phyloP scores from a whole-genome alignment of 2,113 vertebrate genomes.

The Microtus montanus region DNA sequence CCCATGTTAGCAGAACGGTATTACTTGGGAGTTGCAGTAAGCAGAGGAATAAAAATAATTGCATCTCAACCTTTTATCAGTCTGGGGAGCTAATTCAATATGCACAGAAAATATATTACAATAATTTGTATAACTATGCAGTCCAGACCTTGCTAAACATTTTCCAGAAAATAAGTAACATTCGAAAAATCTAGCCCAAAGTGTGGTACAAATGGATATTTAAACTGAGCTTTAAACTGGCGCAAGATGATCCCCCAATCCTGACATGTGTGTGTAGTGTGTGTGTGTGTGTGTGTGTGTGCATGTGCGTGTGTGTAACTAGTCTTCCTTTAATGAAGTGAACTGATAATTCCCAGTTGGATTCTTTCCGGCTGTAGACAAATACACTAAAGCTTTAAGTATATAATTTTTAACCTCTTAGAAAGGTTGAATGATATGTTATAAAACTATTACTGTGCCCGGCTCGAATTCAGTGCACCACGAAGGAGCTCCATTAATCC shows the following conservation, averaged over 20 bases:
- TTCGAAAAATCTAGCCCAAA: slow-evolving; percentile 25
- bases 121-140: slow-evolving; percentile 73
- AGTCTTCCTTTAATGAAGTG: slow-evolving; percentile 45
- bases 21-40: slow-evolving; percentile 74
- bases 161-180: slow-evolving; percentile 66
- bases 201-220: not conserved
- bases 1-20: slow-evolving; percentile 71
- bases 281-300: not conserved
- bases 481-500: slow-evolving; percentile 72
- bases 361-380: slow-evolving; percentile 57
- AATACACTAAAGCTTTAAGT: slow-evolving; percentile 47
- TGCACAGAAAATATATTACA: slow-evolving; percentile 72
- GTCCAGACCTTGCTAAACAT: slow-evolving; percentile 45
- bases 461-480: slow-evolving; percentile 43
- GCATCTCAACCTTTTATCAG: slow-evolving; percentile 78
- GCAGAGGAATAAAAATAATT: slow-evolving; percentile 75
- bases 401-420: slow-evolving; percentile 73
- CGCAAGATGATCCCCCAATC: not conserved
- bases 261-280: no score
- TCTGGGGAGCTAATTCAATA: slow-evolving; percentile 75
- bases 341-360: slow-evolving; percentile 54
- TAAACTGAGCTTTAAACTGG: not conserved
- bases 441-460: slow-evolving; percentile 58
- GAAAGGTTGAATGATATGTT: slow-evolving; percentile 71
- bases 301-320: not conserved